Percentiles rank a stretch among this genome's conserved stretches.
Conservation (phyloP, 2,888 invertebrate genomes). For the Agelastica alni region DNA sequence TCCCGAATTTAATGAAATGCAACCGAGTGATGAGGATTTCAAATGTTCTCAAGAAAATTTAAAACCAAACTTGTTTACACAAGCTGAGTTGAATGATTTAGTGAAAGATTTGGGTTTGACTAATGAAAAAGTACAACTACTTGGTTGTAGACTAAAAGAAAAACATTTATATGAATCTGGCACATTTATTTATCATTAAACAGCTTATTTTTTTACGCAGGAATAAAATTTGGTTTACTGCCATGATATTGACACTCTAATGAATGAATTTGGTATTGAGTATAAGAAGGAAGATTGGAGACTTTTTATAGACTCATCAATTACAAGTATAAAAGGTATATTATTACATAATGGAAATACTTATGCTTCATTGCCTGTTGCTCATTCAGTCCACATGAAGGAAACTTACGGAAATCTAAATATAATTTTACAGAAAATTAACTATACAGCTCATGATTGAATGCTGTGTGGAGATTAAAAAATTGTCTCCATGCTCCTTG, state of each 20-base stretch:
- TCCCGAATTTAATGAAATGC: neutral
- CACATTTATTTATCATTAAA: conserved; percentile 8
- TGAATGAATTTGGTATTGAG: conserved; percentile 5
- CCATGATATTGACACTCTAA: conserved; percentile 4
- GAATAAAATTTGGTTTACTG: conserved; percentile 7
- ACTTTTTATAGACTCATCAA: conserved; percentile 7
- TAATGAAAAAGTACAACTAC: conserved; percentile 16
- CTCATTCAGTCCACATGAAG: no score
- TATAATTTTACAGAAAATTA: neutral
- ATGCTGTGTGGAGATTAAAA: conserved; percentile 7
- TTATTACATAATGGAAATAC: conserved; percentile 1
- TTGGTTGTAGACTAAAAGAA: conserved; percentile 19
- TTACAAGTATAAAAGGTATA: neutral
- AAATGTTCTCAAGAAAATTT: conserved; percentile 1
- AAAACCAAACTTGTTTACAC: neutral
- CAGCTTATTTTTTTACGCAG: conserved; percentile 1
- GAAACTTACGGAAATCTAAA: no score
- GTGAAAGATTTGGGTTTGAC: no score
- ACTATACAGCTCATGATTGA: neutral
- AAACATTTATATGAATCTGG: conserved; percentile 15
- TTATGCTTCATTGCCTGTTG: conserved; percentile 9
- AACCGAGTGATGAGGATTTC: neutral
- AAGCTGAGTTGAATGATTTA: conserved; percentile 12
- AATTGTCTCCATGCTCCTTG: conserved; percentile 8
- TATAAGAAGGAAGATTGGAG: no score